Evolutionary conservation across 1,140 invertebrate genomes (phyloP).

Genomic region (Lepidostoma basale): DNA sequence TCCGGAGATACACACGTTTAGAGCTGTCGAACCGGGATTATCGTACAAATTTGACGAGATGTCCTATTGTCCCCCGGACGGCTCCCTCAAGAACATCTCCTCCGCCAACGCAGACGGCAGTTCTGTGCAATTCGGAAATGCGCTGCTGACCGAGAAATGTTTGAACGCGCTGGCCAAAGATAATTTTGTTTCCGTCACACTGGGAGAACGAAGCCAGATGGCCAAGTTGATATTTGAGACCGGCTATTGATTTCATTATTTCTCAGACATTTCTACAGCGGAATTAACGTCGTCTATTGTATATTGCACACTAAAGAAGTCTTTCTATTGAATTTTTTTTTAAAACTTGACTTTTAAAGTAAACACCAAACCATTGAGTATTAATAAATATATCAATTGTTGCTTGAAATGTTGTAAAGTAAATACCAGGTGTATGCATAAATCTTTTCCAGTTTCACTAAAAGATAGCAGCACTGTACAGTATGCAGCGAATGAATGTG

Average conservation of each 20-base stretch:
- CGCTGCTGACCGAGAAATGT: slow-evolving; percentile 37
- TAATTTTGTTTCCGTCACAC: slow-evolving; percentile 36
- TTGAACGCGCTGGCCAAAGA: slow-evolving; percentile 32
- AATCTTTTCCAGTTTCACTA: too few species aligned
- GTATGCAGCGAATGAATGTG: too few species aligned
- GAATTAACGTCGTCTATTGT: too few species aligned
- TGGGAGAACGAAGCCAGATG: slow-evolving; percentile 38
- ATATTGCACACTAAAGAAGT: too few species aligned
- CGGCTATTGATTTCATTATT: background rate
- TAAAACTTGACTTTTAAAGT: too few species aligned
- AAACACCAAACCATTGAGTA: too few species aligned
- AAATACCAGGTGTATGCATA: too few species aligned
- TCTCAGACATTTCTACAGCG: too few species aligned
- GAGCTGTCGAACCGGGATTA: slow-evolving; percentile 35
- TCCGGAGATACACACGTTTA: slow-evolving; percentile 34
- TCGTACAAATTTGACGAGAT: slow-evolving; percentile 36
- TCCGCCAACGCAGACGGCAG: background rate
- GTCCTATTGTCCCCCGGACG: slow-evolving; percentile 30
- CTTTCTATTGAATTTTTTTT: too few species aligned
- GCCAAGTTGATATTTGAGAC: slow-evolving; percentile 43
- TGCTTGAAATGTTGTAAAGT: too few species aligned
- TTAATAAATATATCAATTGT: too few species aligned
- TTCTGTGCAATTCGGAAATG: slow-evolving; percentile 28
- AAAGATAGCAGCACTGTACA: too few species aligned
- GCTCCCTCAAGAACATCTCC: slow-evolving; percentile 25